Base-by-base conservation (phyloP, 2,888 invertebrate species). In the Euproctis similis region DNA sequence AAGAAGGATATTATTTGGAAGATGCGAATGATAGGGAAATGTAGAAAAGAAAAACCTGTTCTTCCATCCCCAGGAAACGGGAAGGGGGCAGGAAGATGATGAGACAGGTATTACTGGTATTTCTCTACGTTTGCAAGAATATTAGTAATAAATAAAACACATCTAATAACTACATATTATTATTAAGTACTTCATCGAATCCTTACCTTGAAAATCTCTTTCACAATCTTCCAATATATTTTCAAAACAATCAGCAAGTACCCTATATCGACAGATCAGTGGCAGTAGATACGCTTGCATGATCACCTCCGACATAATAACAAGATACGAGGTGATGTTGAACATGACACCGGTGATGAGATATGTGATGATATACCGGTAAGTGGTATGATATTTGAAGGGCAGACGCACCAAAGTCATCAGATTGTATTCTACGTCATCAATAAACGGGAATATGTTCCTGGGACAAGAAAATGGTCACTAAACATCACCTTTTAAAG, bases 361-460 rank as follows among this genome's bases (percentile, higher is more conserved):
- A 28, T 78, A 80, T 0, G 60, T 49, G 6, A 59, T 12, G 0
- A 53, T 28, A 41, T 77, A 80, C 1, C 45, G 36, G 0, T 31
- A n/a, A 0, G 54, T 49, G 1, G 47, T 52, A 9, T 45, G 30
- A 37, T 65, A 73, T 16, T 55, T 35, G 28, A 59, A 65, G 0
- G 78, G 80, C 0, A 78, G 18, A 4, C 53, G 54, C 0, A 68
- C 37, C 0, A 57, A 50, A 1, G 72, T 53, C 41, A 69, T 63
- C 2, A 78, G 34, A 26, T 78, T 80, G 52, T 67, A 76, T 0
- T 76, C 69, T 8, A 71, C 8, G 2, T 73, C 72, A 28, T 80
- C 80, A 2, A 77, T 30, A 17, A 78, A 24, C 1, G 76, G 75
- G 27, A 59, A 72, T 0, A 57, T 37, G 24, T 65, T 55, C 78